phyloP scores from a whole-genome alignment of 2,888 invertebrate species.

The Machimus atricapillus region DNA sequence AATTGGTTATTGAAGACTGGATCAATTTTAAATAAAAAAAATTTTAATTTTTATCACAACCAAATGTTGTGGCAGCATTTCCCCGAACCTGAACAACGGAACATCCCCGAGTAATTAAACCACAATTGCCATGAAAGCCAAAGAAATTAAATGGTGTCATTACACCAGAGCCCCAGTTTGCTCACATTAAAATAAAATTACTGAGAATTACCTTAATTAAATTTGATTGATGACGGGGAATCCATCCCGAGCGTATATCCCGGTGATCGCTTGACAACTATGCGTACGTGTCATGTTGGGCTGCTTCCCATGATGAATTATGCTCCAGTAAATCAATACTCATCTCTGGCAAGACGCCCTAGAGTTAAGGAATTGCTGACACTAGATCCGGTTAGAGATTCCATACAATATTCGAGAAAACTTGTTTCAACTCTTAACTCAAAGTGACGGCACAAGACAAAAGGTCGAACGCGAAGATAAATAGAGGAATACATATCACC shows the following conservation, averaged over 20 bases:
- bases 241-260: not conserved
- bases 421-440: not conserved
- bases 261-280: slow-evolving; percentile 15
- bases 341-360: not conserved
- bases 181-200: slow-evolving; percentile 26
- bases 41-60: not conserved
- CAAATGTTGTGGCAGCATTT: not conserved
- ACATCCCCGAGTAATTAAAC: not conserved
- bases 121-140: slow-evolving; percentile 3
- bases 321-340: slow-evolving; percentile 13
- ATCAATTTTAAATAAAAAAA: not conserved
- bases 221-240: slow-evolving; percentile 18
- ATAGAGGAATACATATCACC: not conserved
- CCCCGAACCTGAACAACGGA: not conserved
- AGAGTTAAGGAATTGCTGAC: not conserved
- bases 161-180: not conserved
- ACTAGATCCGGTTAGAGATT: not conserved
- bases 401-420: not conserved
- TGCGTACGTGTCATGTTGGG: slow-evolving; percentile 9
- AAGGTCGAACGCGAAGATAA: not conserved
- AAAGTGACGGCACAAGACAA: slow-evolving; percentile 7
- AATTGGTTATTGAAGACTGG: not conserved
- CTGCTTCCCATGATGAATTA: slow-evolving; percentile 24
- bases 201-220: slow-evolving; percentile 11
- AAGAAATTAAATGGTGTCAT: slow-evolving; percentile 3